These are phyloP conservation scores for Machaerirhynchus nigripectus DNA, from an alignment of 2,113 vertebrate genomes.

Conservation along the genomic window DNA sequence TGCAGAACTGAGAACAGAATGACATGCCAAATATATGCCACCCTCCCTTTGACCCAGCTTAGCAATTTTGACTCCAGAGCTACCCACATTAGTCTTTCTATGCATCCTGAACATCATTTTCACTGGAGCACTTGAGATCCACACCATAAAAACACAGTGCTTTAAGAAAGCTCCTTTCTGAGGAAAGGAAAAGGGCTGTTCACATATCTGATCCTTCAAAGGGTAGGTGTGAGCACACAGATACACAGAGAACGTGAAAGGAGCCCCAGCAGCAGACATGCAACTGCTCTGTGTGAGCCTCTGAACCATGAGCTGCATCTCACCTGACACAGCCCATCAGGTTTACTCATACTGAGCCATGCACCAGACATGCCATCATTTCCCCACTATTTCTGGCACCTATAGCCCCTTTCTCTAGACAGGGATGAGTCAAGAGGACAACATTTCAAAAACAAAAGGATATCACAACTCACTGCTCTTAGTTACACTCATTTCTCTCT, in stretches of 20 bases:
- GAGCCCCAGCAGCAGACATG: neutral
- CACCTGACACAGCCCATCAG: neutral
- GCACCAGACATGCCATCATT: neutral
- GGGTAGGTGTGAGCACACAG: neutral
- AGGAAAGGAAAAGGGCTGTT: neutral
- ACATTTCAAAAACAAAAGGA: neutral
- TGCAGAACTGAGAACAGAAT: neutral
- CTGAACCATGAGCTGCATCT: accelerated
- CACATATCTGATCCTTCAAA: neutral
- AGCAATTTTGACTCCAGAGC: neutral
- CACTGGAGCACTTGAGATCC: neutral
- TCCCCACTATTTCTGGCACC: neutral
- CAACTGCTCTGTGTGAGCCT: neutral
- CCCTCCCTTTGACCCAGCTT: neutral
- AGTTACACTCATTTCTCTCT: neutral
- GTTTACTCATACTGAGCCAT: neutral
- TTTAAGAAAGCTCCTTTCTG: neutral
- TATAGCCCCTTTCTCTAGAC: neutral
- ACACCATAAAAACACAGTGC: no score
- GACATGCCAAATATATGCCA: neutral
- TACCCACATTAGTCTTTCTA: neutral
- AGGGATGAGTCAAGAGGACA: neutral
- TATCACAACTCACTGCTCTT: neutral
- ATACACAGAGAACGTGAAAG: no score
- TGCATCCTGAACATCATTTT: neutral